Conservation (phyloP, 1,140 invertebrate genomes). For the Galleria mellonella region DNA sequence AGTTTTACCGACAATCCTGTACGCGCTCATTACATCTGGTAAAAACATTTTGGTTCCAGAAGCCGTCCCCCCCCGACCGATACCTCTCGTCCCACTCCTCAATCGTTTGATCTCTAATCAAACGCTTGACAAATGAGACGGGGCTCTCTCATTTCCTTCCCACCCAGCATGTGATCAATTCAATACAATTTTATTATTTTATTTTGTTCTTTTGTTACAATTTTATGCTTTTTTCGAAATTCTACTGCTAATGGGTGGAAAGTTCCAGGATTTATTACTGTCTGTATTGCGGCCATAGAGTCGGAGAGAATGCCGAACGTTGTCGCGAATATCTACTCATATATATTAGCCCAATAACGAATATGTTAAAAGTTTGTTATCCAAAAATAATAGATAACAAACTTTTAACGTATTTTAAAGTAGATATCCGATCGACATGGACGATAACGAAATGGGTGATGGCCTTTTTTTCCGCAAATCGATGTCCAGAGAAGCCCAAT, state of each 20-base stretch:
- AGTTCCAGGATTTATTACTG: background rate
- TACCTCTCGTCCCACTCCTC: conserved; percentile 13
- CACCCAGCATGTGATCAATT: conserved; percentile 17
- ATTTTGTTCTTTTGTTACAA: background rate
- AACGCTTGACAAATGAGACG: conserved; percentile 12
- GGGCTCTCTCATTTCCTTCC: too few relatives aligned
- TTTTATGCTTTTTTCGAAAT: background rate
- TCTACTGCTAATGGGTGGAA: conserved; percentile 11
- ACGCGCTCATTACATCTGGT: background rate
- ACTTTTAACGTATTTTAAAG: too few relatives aligned
- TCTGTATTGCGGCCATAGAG: too few relatives aligned
- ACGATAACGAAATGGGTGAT: too few relatives aligned
- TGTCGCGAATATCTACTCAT: too few relatives aligned
- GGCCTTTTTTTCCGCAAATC: too few relatives aligned
- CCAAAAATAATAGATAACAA: too few relatives aligned
- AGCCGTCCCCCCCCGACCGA: background rate
- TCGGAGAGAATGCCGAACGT: too few relatives aligned
- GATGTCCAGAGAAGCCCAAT: too few relatives aligned
- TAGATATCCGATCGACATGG: too few relatives aligned
- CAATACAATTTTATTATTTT: conserved; percentile 13
- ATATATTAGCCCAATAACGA: too few relatives aligned
- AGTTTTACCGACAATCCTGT: background rate
- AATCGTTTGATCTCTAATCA: conserved; percentile 5
- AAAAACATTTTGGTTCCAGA: background rate
- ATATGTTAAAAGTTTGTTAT: too few relatives aligned